phyloP scores from a whole-genome alignment of 2,113 vertebrate genomes.

The Mobula birostris region DNA sequence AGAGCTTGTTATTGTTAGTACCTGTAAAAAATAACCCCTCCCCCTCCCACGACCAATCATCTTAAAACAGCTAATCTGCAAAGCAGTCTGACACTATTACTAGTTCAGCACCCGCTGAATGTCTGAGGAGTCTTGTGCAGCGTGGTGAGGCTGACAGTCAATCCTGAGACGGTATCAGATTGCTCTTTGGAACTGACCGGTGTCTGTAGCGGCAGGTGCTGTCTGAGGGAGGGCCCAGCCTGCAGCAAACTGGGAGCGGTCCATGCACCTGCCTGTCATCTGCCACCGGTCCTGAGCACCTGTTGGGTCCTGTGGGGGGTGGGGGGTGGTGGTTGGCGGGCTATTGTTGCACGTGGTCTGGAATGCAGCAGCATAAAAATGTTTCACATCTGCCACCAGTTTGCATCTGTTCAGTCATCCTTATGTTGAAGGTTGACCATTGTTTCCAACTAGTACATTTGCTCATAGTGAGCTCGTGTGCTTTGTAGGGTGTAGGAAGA shows the following conservation, averaged over 20 bases:
- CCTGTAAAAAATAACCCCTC: background rate
- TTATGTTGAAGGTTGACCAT: background rate
- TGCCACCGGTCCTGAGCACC: conserved; percentile 55
- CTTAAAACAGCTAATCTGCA: background rate
- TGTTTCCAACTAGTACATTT: too few relatives aligned
- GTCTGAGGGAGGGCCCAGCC: conserved; percentile 43
- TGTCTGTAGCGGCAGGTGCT: conserved; percentile 44
- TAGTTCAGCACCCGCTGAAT: background rate
- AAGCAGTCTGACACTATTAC: background rate
- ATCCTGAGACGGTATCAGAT: background rate
- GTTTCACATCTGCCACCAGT: conserved; percentile 56
- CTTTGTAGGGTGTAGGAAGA: too few relatives aligned
- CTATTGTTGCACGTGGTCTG: conserved; percentile 51
- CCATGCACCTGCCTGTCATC: conserved; percentile 52
- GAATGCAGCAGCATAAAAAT: conserved; percentile 40
- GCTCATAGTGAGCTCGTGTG: too few relatives aligned
- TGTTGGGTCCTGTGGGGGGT: conserved; percentile 41
- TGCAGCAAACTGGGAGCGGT: conserved; percentile 51
- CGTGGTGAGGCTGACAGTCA: conserved; percentile 38
- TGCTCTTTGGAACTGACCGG: conserved; percentile 40
- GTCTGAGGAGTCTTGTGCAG: conserved; percentile 40
- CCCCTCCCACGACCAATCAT: background rate
- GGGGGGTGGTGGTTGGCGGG: too few relatives aligned
- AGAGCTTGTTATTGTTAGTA: background rate
- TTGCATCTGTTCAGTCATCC: conserved; percentile 7